Evolutionary conservation across 2,113 vertebrate genomes (phyloP).

Genomic region (Pipra filicauda): DNA sequence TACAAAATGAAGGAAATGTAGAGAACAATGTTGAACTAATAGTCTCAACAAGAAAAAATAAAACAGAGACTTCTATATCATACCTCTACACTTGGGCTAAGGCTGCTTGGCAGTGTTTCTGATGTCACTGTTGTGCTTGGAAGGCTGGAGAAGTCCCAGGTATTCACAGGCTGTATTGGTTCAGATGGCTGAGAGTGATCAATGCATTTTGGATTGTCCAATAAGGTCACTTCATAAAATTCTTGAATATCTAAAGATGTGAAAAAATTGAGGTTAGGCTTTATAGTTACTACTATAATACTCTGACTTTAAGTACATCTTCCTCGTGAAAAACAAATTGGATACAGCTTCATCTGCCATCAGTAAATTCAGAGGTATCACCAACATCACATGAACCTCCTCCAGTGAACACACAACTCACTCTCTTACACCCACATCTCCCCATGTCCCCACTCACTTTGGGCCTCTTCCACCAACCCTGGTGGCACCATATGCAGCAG

Average conservation of each 20-base stretch:
- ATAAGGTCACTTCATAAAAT: conserved; percentile 99
- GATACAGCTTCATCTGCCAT: neutral
- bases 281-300: neutral
- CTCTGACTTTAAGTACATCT: neutral
- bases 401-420: neutral
- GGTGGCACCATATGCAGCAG: neutral
- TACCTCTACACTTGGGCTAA: conserved; percentile 93
- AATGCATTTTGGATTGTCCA: conserved; percentile 89
- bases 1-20: neutral
- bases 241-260: conserved; percentile 92
- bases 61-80: neutral
- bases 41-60: neutral
- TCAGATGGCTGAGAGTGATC: conserved; percentile 81
- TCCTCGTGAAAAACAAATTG: neutral
- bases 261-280: neutral
- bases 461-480: fast-evolving
- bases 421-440: neutral
- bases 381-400: neutral
- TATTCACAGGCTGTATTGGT: conserved; percentile 82
- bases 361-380: neutral
- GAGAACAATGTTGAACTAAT: neutral
- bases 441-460: fast-evolving
- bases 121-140: conserved; percentile 91
- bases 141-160: conserved; percentile 95
- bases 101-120: conserved; percentile 89